Percentiles rank a stretch among this genome's conserved stretches.
phyloP scores from a whole-genome alignment of 2,113 vertebrate species.

The Damaliscus lunatus region DNA sequence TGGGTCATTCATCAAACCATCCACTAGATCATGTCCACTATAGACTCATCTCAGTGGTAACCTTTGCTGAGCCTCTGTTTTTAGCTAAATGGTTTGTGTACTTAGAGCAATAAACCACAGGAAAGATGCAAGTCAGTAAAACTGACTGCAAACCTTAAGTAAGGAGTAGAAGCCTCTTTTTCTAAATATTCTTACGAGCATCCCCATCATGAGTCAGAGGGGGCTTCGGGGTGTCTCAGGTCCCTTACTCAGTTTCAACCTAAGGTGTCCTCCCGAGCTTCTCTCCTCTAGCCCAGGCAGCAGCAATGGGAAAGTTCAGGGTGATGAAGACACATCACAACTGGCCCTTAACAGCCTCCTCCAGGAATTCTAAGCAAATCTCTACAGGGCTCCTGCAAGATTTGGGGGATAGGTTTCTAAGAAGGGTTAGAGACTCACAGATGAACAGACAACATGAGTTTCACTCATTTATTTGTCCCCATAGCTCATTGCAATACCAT shows the following conservation, averaged over 20 bases:
- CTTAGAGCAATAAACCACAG: constrained; percentile 14
- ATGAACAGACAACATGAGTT: neutral
- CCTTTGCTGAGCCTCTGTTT: neutral
- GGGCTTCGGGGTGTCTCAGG: neutral
- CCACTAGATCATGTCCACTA: neutral
- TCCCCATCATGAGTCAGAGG: neutral
- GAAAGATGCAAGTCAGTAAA: neutral
- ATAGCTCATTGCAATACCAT: neutral
- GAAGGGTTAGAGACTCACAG: neutral
- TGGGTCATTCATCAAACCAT: neutral
- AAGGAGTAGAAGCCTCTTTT: neutral
- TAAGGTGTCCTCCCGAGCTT: neutral
- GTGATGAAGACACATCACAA: neutral
- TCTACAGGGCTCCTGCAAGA: neutral
- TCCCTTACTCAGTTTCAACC: neutral
- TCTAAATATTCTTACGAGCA: neutral
- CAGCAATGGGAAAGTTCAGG: too few relatives aligned
- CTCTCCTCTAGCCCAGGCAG: neutral
- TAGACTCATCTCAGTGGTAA: neutral
- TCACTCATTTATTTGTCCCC: neutral
- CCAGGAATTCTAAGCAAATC: neutral
- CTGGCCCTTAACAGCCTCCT: neutral
- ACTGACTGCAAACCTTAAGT: neutral
- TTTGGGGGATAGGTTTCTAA: neutral
- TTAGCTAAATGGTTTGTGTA: neutral